phyloP scores from a whole-genome alignment of 1,140 invertebrate genomes.

The Doryteuthis pealeii region DNA sequence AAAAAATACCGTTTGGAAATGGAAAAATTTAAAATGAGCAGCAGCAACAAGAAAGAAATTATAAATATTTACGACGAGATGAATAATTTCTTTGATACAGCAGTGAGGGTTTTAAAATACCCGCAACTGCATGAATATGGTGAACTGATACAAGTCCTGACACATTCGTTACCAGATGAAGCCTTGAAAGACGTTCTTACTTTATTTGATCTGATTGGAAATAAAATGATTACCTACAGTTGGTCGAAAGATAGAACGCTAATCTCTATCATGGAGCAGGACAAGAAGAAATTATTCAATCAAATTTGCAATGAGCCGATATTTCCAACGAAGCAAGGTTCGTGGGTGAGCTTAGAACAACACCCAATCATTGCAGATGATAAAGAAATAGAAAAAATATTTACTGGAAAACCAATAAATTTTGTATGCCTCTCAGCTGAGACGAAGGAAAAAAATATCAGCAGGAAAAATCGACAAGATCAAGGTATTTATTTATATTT shows the following conservation, averaged over 20 bases:
- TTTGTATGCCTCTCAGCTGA: conserved; percentile 37
- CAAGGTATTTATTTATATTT: too few relatives aligned
- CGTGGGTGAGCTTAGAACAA: conserved; percentile 43
- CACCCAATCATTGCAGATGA: conserved; percentile 50
- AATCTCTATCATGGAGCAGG: conserved; percentile 18
- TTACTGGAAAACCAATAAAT: conserved; percentile 40
- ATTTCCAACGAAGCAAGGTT: conserved; percentile 37
- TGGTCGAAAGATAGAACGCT: conserved; percentile 16
- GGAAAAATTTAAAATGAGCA: conserved; percentile 35
- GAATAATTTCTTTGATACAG: conserved; percentile 29
- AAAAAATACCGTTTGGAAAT: conserved; percentile 37
- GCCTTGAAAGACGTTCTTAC: neutral
- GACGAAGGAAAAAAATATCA: neutral
- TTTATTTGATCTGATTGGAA: neutral
- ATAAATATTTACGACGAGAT: conserved; percentile 24
- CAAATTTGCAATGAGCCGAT: conserved; percentile 26
- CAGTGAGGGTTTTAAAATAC: conserved; percentile 24
- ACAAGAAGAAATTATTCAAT: conserved; percentile 16
- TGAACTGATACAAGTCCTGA: conserved; percentile 25
- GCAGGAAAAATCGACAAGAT: neutral
- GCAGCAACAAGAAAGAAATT: conserved; percentile 34
- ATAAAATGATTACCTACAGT: neutral
- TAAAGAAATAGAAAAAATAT: conserved; percentile 48
- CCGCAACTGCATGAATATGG: conserved; percentile 41
- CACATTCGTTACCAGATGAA: neutral